Evolutionary conservation across 2,113 vertebrate genomes (phyloP).

Genomic region (Thalassarche chlororhynchos): DNA sequence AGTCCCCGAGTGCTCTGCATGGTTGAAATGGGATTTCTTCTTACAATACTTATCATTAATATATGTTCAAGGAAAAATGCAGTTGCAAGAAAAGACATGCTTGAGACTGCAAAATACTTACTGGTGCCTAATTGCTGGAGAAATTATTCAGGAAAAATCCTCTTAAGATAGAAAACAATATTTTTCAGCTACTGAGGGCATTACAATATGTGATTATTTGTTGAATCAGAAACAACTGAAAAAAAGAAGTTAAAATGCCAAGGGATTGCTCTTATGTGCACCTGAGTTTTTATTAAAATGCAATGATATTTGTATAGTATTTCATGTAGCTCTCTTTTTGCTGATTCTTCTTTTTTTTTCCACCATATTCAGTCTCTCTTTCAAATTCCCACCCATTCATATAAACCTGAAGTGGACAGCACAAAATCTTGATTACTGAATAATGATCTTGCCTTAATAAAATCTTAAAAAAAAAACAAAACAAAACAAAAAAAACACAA

Average conservation of each 20-base stretch:
- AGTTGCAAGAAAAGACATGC: constrained; percentile 39
- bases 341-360: neutral
- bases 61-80: constrained; percentile 16
- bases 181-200: constrained; percentile 40
- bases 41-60: neutral
- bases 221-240: neutral
- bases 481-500: neutral
- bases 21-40: constrained; percentile 32
- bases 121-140: constrained; percentile 54
- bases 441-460: neutral
- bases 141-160: constrained; percentile 44
- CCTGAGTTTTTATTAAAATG: neutral
- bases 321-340: neutral
- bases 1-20: neutral
- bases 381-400: neutral
- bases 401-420: neutral
- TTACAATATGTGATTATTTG: constrained; percentile 6
- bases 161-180: constrained; percentile 54
- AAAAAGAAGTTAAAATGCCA: neutral
- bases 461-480: neutral
- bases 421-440: neutral
- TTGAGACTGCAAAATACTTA: constrained; percentile 58
- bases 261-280: neutral
- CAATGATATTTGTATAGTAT: neutral
- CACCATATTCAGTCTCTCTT: neutral